These are phyloP conservation scores for Doryteuthis pealeii DNA, from an alignment of 1,140 invertebrate species.

Conservation along the genomic window DNA sequence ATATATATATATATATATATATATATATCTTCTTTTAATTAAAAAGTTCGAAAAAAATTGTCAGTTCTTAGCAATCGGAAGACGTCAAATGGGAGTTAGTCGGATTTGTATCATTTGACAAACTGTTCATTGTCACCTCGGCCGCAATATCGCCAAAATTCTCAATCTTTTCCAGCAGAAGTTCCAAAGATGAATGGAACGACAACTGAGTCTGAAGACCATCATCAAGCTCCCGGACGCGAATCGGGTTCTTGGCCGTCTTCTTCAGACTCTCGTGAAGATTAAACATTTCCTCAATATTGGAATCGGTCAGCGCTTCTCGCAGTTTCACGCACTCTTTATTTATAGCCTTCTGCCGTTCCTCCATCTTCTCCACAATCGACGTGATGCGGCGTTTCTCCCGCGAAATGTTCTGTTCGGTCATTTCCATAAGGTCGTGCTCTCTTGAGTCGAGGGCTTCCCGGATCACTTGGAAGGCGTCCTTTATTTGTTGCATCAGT, in stretches of 20 bases:
- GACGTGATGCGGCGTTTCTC: conserved; percentile 36
- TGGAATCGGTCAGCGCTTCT: conserved; percentile 30
- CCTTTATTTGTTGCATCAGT: conserved; percentile 30
- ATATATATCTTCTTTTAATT: no score
- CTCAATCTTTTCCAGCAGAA: conserved; percentile 29
- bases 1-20: no score
- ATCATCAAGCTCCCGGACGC: conserved; percentile 37
- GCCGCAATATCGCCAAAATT: conserved; percentile 39
- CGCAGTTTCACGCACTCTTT: conserved; percentile 27
- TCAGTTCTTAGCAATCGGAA: no score
- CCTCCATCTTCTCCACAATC: conserved; percentile 31
- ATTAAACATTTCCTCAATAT: conserved; percentile 40
- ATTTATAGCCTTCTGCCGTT: conserved; percentile 20
- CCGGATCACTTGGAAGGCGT: conserved; percentile 33
- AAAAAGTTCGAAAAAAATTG: no score
- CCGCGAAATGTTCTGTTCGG: conserved; percentile 32
- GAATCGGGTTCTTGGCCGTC: conserved; percentile 15
- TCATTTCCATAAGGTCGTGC: conserved; percentile 33
- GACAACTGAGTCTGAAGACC: conserved; percentile 38
- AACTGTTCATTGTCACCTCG: conserved; percentile 18
- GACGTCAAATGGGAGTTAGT: no score
- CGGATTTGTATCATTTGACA: neutral
- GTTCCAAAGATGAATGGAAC: conserved; percentile 35
- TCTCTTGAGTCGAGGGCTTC: conserved; percentile 27
- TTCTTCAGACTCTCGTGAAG: conserved; percentile 11